These are phyloP conservation scores for Drosophila cardini DNA, from an alignment of 1,140 invertebrate genomes.

Conservation along the genomic window DNA sequence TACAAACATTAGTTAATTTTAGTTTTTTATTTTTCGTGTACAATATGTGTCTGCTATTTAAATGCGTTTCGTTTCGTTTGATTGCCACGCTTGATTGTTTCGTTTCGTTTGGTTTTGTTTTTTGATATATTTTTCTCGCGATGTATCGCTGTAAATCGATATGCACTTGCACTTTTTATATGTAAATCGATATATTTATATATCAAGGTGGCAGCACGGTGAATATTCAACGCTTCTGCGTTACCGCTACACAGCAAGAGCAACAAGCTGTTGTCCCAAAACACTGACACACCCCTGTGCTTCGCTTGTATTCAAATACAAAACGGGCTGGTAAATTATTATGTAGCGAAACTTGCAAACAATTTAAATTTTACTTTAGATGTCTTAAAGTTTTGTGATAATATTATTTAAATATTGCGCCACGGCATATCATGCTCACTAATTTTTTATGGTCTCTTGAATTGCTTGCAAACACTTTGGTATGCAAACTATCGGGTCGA, in stretches of 20 bases:
- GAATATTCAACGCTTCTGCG: neutral
- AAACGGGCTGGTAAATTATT: no score
- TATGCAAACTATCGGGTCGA: no score
- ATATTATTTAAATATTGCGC: no score
- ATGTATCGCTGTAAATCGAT: constrained; percentile 40
- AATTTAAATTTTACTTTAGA: no score
- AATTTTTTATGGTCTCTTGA: no score
- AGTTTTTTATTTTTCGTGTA: constrained; percentile 18
- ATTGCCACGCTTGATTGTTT: constrained; percentile 69
- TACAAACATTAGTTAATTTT: constrained; percentile 11
- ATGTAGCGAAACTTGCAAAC: no score
- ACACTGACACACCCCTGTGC: no score
- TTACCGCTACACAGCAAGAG: constrained; percentile 19
- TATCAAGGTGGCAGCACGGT: constrained; percentile 1
- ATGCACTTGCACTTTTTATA: constrained; percentile 18
- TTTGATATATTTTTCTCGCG: constrained; percentile 43
- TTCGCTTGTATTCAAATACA: no score
- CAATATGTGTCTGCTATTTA: constrained; percentile 36
- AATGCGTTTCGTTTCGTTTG: constrained; percentile 65
- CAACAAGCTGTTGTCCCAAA: constrained; percentile 30
- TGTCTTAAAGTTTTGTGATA: no score
- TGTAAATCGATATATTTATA: constrained; percentile 31
- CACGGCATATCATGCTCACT: no score
- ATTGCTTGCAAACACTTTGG: no score
- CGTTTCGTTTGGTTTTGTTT: constrained; percentile 48